Base-by-base conservation (phyloP, 2,797 vertebrate species). In the Orientallactaga sibirica region DNA sequence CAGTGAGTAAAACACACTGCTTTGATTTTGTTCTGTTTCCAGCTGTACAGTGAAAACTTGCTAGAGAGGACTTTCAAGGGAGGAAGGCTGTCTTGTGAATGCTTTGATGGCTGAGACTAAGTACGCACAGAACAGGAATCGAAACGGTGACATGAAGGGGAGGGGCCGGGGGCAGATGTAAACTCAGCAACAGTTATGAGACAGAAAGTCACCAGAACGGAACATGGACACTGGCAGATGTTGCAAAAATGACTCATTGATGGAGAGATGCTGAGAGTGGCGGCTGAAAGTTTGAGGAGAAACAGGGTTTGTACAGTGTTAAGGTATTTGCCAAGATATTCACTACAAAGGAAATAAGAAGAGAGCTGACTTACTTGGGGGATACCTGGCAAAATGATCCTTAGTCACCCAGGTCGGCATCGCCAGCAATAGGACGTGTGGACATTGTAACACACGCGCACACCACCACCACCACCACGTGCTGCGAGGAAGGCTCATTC, bases 401-500 rank as follows among this genome's bases (percentile, higher is more conserved):
- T 55, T 55, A n/a, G 7, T 14, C 43, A 11, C 16, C 3, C 43
- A 6, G 14, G 11, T 22, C 7, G 14, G 24, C 16, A 0, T 48
- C 8, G 1, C 33, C 11, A 37, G 80, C 10, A 16, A 1, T 18
- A 48, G 77, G 55, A 14, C 24, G 19, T 68, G 18, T 18, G 14
- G 12, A 66, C 16, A 4, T 25, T 41, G 61, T 41, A 18, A 8
- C 3, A 58, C 55, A 58, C 16, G 55, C 55, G 15, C 55, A 58
- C 55, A 58, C 55, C 10, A 9, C 43, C 48, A 9, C 48, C 48
- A 10, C 12, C 55, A 58, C 55, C 27, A 43, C 15, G 3, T 33
- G 6, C 3, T 2, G 4, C 4, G 0, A 16, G 7, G 27, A 58
- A 19, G 8, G n/a, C 5, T 16, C 11, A 9, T 9, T 9, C 0